A percentile compares a stretch with the other conserved stretches of the same genome.
Conservation (phyloP, 2,113 vertebrate genomes). For the Rissa tridactyla region DNA sequence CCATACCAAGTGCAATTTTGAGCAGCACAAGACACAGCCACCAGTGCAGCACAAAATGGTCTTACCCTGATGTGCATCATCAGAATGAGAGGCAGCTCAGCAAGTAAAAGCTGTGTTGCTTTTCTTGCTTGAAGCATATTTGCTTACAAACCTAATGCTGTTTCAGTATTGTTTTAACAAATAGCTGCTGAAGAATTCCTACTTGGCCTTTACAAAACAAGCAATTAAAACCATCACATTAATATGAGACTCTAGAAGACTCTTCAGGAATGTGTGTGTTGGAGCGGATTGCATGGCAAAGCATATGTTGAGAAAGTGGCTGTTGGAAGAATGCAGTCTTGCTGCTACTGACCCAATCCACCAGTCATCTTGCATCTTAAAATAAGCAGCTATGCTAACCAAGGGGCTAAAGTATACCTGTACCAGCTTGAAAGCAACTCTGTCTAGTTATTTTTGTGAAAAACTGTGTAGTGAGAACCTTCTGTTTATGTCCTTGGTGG, state of each 20-base stretch:
- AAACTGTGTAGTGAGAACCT: not conserved
- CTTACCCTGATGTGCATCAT: not conserved
- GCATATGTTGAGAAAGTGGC: not conserved
- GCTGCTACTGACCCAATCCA: too few species aligned
- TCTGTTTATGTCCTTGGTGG: not conserved
- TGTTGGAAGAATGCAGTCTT: not conserved
- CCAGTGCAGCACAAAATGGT: not conserved
- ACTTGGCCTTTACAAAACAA: not conserved
- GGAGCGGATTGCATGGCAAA: not conserved
- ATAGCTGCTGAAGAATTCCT: not conserved
- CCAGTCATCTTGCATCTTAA: not conserved
- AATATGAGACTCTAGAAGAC: not conserved
- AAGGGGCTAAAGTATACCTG: not conserved
- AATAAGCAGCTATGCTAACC: not conserved
- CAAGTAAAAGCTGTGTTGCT: not conserved
- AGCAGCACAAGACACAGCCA: not conserved
- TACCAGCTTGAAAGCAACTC: constrained; percentile 33
- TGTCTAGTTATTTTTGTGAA: not conserved
- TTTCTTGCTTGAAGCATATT: not conserved
- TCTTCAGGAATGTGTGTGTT: not conserved
- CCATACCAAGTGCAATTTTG: not conserved
- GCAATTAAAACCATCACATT: not conserved
- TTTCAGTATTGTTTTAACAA: not conserved
- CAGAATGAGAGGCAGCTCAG: not conserved
- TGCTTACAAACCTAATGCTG: not conserved